Percentiles rank a stretch among this genome's conserved stretches.
phyloP scores from a whole-genome alignment of 2,797 vertebrate species.

The Lateolabrax maculatus region DNA sequence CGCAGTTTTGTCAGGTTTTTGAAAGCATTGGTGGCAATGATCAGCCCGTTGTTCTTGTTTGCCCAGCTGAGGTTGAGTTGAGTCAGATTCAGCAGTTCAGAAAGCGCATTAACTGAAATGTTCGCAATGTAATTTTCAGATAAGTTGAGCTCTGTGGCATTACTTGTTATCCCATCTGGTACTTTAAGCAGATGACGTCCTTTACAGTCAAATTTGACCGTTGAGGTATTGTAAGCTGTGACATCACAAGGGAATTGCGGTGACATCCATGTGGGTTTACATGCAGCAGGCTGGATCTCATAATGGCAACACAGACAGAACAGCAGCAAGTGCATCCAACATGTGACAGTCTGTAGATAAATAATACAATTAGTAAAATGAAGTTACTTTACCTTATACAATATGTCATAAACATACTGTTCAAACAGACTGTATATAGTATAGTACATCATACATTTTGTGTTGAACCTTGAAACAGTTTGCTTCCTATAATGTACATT shows the following conservation, averaged over 20 bases:
- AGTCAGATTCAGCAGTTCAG: constrained; percentile 80
- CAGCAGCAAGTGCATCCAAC: constrained; percentile 69
- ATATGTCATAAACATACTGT: neutral
- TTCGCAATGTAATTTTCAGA: constrained; percentile 88
- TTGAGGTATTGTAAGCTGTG: neutral
- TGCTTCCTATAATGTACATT: neutral
- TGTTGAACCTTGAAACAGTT: neutral
- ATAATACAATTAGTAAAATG: constrained; percentile 35
- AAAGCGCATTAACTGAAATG: constrained; percentile 79
- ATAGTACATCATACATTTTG: neutral
- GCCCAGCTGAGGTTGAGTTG: constrained; percentile 87
- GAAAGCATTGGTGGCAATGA: constrained; percentile 81
- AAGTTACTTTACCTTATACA: neutral
- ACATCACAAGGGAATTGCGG: constrained; percentile 91
- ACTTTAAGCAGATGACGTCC: constrained; percentile 77
- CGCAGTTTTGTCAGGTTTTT: constrained; percentile 83
- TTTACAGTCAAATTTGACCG: constrained; percentile 86
- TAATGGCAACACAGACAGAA: constrained; percentile 73
- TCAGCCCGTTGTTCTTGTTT: constrained; percentile 70
- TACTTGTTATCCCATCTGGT: constrained; percentile 86
- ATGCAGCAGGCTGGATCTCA: constrained; percentile 71
- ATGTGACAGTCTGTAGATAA: constrained; percentile 64
- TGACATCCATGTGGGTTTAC: constrained; percentile 77
- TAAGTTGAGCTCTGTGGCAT: constrained; percentile 88
- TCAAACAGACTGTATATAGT: neutral